Evolutionary conservation across 2,888 invertebrate genomes (phyloP).

Genomic region (Brachypalpus laphriformis): DNA sequence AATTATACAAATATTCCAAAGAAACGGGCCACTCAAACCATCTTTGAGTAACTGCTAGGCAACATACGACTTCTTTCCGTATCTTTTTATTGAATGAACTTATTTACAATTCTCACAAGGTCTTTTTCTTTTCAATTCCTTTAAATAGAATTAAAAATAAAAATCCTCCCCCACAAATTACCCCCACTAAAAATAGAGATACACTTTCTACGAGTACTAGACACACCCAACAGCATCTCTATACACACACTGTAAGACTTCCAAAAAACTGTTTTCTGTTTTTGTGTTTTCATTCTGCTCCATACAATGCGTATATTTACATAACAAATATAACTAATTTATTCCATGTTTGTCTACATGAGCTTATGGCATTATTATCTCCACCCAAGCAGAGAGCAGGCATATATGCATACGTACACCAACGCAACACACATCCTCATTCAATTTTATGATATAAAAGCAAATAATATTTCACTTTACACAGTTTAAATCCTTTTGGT

Average conservation of each 20-base stretch:
- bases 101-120: no score
- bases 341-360: slow-evolving; percentile 59
- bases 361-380: slow-evolving; percentile 54
- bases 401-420: neutral
- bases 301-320: slow-evolving; percentile 21
- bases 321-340: slow-evolving; percentile 54
- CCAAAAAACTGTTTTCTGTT: neutral
- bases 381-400: slow-evolving; percentile 21
- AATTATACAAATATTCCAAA: no score
- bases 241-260: neutral
- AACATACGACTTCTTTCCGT: no score
- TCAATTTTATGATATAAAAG: slow-evolving; percentile 11
- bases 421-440: neutral
- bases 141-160: neutral
- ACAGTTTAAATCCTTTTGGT: slow-evolving; percentile 25
- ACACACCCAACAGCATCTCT: slow-evolving; percentile 3
- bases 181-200: neutral
- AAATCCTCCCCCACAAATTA: neutral
- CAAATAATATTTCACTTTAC: slow-evolving; percentile 37
- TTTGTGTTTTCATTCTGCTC: neutral
- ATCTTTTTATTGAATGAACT: no score
- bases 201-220: neutral
- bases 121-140: no score
- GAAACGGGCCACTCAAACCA: no score
- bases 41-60: no score